phyloP scores from a whole-genome alignment of 2,113 vertebrate species.

The Nesogale talazaci region DNA sequence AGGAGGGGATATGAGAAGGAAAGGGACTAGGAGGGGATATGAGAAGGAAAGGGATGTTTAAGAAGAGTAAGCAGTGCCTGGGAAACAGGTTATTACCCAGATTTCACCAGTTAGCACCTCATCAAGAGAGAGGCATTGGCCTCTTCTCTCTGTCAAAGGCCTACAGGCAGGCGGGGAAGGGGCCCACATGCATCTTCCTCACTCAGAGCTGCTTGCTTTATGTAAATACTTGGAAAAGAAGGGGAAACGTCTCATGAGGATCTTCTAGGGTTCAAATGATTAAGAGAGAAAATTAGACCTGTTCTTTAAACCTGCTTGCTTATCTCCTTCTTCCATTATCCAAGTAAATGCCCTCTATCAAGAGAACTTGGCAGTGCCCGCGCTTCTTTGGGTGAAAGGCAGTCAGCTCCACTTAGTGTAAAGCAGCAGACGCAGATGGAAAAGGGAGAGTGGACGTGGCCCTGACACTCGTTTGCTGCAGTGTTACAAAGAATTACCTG shows the following conservation, averaged over 20 bases:
- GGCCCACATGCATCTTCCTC: background rate
- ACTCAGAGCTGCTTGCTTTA: conserved; percentile 32
- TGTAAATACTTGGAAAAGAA: conserved; percentile 40
- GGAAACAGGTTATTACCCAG: conserved; percentile 1
- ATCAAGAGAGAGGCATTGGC: conserved; percentile 33
- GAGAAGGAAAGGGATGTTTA: conserved; percentile 19
- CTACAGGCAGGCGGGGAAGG: background rate
- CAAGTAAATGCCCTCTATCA: conserved; percentile 31
- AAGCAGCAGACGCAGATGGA: background rate
- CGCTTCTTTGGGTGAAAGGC: conserved; percentile 19
- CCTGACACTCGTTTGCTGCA: conserved; percentile 53
- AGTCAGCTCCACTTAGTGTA: background rate
- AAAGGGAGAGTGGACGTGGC: conserved; percentile 3
- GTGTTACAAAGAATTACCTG: conserved; percentile 63
- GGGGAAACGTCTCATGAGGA: conserved; percentile 27
- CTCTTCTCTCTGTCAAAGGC: conserved; percentile 17
- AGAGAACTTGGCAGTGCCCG: background rate
- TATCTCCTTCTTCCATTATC: conserved; percentile 28
- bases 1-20: conserved; percentile 21
- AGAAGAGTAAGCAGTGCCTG: conserved; percentile 20
- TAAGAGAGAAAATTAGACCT: conserved; percentile 63
- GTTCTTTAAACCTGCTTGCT: conserved; percentile 38
- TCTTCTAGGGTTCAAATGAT: conserved; percentile 56
- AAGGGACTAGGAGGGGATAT: background rate
- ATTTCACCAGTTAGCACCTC: conserved; percentile 55